Evolutionary conservation across 2,888 invertebrate species (phyloP), one percentile per base, ranked within the genome.

Genomic region (Agrilus mali): DNA sequence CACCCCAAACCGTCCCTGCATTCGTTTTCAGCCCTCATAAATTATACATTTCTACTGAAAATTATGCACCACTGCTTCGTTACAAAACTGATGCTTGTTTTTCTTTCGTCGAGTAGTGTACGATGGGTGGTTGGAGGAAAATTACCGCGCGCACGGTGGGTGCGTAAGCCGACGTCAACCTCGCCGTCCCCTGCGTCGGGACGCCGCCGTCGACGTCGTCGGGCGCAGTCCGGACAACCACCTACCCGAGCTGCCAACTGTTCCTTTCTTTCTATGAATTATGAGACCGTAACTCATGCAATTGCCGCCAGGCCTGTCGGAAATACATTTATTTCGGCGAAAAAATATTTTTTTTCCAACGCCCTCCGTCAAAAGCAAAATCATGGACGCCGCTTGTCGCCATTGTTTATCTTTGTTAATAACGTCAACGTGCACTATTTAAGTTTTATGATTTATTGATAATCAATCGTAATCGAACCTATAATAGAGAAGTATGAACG

Each of bases 251-350:
- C 58, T 59, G 64, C 61, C 64, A 60, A 60, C 58, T 53, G 58
- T 55, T 62, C 60, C 58, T 64, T 64, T 65, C 64, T 61, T 60
- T 60, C 53, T 49, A 53, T 65, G 64, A 65, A 63, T 64, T 65
- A 65, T 65, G 58, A 59, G 53, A 55, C 56, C 57, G 61, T 65
- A 65, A 64, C 57, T 65, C 63, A 65, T 59, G 55, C 59, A 60
- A 61, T 62, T 59, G 56, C 61, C 63, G 60, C 60, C 60, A 60
- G 57, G 59, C 58, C 59, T 55, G 61, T 61, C 62, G 61, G 63
- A 60, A 57, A 60, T 59, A 57, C 59, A 57, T 60, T 59, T 57
- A 57, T 60, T 58, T 55, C 54, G 66, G 48, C 44, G 46, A 45
- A 47, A 53, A 52, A 51, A 50, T 46, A 43, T 41, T 46, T 47